Percentiles rank a stretch among this genome's conserved stretches.
These are phyloP conservation scores for Borostomias antarcticus DNA, from an alignment of 2,797 vertebrate species.

Conservation along the genomic window DNA sequence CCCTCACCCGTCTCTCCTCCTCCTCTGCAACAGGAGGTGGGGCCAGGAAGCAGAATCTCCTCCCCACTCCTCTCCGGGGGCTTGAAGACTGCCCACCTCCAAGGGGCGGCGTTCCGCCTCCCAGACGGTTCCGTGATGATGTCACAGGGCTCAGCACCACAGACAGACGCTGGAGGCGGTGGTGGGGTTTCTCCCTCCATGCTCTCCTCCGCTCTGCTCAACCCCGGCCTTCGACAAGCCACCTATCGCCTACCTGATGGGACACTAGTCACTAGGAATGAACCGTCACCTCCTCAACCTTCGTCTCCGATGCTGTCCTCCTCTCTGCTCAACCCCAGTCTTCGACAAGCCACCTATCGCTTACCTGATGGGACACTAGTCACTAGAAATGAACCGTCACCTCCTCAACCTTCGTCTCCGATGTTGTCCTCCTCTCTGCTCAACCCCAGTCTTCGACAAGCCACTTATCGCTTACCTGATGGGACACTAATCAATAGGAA, in stretches of 20 bases:
- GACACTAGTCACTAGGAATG: constrained; percentile 63
- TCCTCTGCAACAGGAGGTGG: constrained; percentile 38
- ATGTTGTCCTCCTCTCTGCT: no score
- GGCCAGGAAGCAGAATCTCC: constrained; percentile 23
- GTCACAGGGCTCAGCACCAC: constrained; percentile 38
- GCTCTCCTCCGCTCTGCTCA: constrained; percentile 70
- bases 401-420: no score
- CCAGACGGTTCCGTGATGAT: constrained; percentile 58
- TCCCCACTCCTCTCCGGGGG: constrained; percentile 58
- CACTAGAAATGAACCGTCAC: no score
- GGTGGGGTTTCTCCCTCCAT: constrained; percentile 50
- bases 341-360: constrained; percentile 66
- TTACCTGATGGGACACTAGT: constrained; percentile 19
- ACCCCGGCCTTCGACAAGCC: constrained; percentile 66
- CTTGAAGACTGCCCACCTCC: constrained; percentile 59
- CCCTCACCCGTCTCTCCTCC: constrained; percentile 51
- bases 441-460: no score
- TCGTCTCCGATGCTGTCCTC: constrained; percentile 65
- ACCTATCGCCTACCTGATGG: constrained; percentile 76
- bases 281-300: constrained; percentile 46
- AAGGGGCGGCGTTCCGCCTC: constrained; percentile 62
- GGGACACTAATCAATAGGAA: no score
- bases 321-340: constrained; percentile 65
- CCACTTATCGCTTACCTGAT: no score
- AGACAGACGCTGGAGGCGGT: constrained; percentile 26